Evolutionary conservation across 2,797 vertebrate genomes (phyloP), one percentile per base, ranked within the genome.

Genomic region (Chanos chanos): DNA sequence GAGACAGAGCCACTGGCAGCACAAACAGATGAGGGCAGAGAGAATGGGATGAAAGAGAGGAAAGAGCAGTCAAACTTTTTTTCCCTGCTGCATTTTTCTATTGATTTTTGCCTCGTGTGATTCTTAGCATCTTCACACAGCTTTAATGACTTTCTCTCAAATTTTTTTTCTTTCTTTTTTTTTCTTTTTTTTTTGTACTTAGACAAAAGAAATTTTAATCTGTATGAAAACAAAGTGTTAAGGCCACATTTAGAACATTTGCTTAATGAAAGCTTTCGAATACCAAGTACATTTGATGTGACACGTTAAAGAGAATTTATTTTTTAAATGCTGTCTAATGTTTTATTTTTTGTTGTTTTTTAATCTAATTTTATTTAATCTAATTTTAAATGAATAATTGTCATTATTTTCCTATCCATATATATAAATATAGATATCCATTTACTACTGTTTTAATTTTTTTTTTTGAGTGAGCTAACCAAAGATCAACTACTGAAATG

Each of bases 61-160:
- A 43, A 45, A 69, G 55, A 58, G 61, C 55, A 64, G 67, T 61
- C 60, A 67, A 72, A 64, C 70, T 76, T 74, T 68, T 71, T 61
- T 55, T 64, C 61, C 22, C n/a, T n/a, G n/a, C n/a, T n/a, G n/a
- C 41, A 43, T 21, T 61, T 45, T 62, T 41, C 57, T 62, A 64
- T 57, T 74, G 52, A 68, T 74, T 65, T 64, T 62, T 63, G 62
- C 64, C 57, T 62, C 45, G 8, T 71, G 48, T 57, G 21, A 36
- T 16, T 52, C 52, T 52, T 69, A 47, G 66, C 30, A 36, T 56
- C 39, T 51, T 56, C 47, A 34, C 13, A 9, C 56, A 44, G 41
- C 72, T 69, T 74, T 64, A 71, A 71, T 61, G 51, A 58, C 65
- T 68, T 67, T 10, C 36, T 60, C 45, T 61, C 15, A n/a, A n/a